These are phyloP conservation scores for Ophion ventricosus DNA, from an alignment of 2,888 invertebrate genomes.

Conservation along the genomic window DNA sequence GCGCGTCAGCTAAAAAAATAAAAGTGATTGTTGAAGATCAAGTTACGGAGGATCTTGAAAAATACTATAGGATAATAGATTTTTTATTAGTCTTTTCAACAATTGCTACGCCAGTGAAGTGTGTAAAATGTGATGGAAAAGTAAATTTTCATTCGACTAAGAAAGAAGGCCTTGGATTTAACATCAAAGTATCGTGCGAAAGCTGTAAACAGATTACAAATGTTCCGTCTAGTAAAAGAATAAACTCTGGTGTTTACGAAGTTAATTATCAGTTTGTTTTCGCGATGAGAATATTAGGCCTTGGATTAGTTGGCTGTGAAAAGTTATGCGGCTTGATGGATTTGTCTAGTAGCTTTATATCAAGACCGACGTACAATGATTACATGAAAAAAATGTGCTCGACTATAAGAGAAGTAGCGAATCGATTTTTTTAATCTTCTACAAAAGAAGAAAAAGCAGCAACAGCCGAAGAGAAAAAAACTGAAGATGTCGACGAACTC, in stretches of 20 bases:
- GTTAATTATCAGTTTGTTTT: slow-evolving; percentile 55
- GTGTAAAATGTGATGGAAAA: slow-evolving; percentile 67
- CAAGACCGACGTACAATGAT: slow-evolving; percentile 63
- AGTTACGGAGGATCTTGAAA: slow-evolving; percentile 65
- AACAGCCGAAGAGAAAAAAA: slow-evolving; percentile 52
- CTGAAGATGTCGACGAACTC: slow-evolving; percentile 48
- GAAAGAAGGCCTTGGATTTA: slow-evolving; percentile 62
- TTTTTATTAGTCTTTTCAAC: slow-evolving; percentile 68
- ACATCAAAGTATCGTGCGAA: slow-evolving; percentile 63
- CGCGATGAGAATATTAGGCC: slow-evolving; percentile 36
- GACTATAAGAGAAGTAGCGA: slow-evolving; percentile 34
- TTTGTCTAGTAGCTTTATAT: slow-evolving; percentile 65
- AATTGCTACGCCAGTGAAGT: slow-evolving; percentile 69
- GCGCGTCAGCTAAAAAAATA: slow-evolving; percentile 68
- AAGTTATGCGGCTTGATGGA: slow-evolving; percentile 64
- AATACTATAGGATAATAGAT: slow-evolving; percentile 67
- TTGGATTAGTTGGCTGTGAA: slow-evolving; percentile 65
- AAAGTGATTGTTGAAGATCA: slow-evolving; percentile 66
- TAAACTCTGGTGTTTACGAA: slow-evolving; percentile 59
- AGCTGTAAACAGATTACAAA: slow-evolving; percentile 43
- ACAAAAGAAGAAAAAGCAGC: slow-evolving; percentile 54
- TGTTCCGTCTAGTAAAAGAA: slow-evolving; percentile 59
- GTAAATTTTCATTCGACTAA: slow-evolving; percentile 64
- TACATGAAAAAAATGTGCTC: slow-evolving; percentile 49
- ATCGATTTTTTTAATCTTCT: slow-evolving; percentile 46